These are phyloP conservation scores for Uria lomvia DNA, from an alignment of 2,113 vertebrate genomes.

Conservation along the genomic window DNA sequence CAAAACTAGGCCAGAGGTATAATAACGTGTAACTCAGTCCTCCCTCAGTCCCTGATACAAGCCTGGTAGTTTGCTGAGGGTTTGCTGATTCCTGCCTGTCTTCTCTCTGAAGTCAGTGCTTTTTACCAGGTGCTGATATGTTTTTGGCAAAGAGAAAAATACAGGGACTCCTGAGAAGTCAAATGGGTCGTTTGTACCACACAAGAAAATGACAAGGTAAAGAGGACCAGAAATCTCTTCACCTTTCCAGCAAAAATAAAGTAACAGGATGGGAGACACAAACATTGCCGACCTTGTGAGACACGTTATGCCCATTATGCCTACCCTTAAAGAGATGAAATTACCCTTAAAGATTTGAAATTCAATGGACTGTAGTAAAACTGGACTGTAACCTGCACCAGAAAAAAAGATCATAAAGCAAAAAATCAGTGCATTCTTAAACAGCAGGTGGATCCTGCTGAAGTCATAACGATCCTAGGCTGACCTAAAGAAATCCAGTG, in stretches of 20 bases:
- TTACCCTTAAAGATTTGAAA: background rate
- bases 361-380: background rate
- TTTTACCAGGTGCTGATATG: background rate
- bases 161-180: background rate
- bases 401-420: background rate
- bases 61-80: background rate
- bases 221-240: background rate
- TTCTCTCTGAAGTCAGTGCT: background rate
- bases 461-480: background rate
- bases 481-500: background rate
- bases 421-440: background rate
- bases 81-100: background rate
- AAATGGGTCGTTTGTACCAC: background rate
- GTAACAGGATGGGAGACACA: background rate
- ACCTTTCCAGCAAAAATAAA: background rate
- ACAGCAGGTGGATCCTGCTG: background rate
- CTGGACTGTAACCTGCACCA: background rate
- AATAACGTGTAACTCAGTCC: background rate
- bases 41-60: background rate
- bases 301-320: background rate
- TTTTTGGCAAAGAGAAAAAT: background rate
- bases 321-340: background rate
- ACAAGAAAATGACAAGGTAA: background rate
- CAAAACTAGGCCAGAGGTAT: background rate
- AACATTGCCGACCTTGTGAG: background rate